Evolutionary conservation across 2,888 invertebrate genomes (phyloP).

Genomic region (Sclerodermus sp.): DNA sequence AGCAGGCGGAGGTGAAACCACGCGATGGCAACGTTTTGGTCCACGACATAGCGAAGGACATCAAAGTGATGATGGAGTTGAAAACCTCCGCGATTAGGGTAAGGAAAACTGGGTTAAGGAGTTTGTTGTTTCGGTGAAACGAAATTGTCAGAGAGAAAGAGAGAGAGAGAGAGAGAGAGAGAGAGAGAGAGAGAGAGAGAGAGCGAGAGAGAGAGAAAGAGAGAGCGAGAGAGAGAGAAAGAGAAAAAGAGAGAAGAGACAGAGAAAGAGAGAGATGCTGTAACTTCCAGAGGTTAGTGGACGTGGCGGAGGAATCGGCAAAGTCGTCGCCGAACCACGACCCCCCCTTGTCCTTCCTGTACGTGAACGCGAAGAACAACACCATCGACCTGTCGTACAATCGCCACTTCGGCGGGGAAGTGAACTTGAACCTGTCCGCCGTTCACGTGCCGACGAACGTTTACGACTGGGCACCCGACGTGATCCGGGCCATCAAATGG

Average conservation of each 20-base stretch:
- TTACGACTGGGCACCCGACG: constrained; percentile 84
- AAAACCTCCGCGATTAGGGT: constrained; percentile 86
- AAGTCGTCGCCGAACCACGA: constrained; percentile 57
- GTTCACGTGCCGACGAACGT: constrained; percentile 97
- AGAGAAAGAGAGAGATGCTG: no score
- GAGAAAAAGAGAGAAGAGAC: no score
- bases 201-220: no score
- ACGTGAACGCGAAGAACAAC: constrained; percentile 49
- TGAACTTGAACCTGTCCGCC: constrained; percentile 78
- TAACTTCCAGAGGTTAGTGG: constrained; percentile 73
- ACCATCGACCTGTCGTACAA: constrained; percentile 69
- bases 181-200: no score
- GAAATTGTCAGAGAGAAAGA: not conserved
- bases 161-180: no score
- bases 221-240: no score
- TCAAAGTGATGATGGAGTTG: constrained; percentile 84
- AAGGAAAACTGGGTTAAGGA: constrained; percentile 30
- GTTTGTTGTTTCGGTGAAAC: no score
- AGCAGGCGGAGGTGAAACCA: constrained; percentile 73
- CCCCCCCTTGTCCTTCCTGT: constrained; percentile 35
- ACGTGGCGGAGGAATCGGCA: constrained; percentile 83
- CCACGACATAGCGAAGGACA: constrained; percentile 80
- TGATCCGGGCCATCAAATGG: constrained; percentile 94
- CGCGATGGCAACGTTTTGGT: constrained; percentile 79
- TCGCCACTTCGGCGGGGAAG: constrained; percentile 72